Conservation (phyloP, 1,140 invertebrate genomes). For the Chymomyza costata region DNA sequence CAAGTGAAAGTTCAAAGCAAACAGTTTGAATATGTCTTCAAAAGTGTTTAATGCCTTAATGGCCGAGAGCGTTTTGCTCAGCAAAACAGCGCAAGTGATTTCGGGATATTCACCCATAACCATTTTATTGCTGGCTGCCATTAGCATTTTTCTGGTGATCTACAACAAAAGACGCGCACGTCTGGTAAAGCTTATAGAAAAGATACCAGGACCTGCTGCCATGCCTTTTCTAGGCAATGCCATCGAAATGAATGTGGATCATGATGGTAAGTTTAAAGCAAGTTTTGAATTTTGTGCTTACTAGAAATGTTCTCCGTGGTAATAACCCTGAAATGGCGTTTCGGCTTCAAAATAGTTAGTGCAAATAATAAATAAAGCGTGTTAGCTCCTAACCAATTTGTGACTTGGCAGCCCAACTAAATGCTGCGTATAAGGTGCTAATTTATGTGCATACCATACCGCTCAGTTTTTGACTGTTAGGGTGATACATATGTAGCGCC, state of each 20-base stretch:
- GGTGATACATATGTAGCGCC: too few species aligned
- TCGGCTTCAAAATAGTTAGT: slow-evolving; percentile 12
- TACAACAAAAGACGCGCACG: slow-evolving; percentile 75
- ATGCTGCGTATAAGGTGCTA: slow-evolving; percentile 53
- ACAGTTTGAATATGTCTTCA: slow-evolving; percentile 65
- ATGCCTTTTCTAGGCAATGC: slow-evolving; percentile 79
- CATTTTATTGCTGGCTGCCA: slow-evolving; percentile 49
- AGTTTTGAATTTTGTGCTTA: background rate
- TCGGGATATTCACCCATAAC: slow-evolving; percentile 65
- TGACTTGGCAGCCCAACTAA: too few species aligned
- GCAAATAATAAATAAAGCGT: slow-evolving; percentile 19
- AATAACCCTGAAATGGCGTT: slow-evolving; percentile 48
- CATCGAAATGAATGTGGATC: slow-evolving; percentile 77
- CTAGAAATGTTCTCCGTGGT: slow-evolving; percentile 29
- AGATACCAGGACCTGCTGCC: slow-evolving; percentile 78
- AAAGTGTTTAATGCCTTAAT: slow-evolving; percentile 61
- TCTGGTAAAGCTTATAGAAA: slow-evolving; percentile 75
- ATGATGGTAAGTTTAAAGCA: slow-evolving; percentile 73
- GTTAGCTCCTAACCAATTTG: too few species aligned
- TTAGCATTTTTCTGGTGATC: slow-evolving; percentile 55
- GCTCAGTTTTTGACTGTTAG: too few species aligned
- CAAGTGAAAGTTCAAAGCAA: slow-evolving; percentile 12
- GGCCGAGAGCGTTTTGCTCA: slow-evolving; percentile 65
- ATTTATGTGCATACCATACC: slow-evolving; percentile 33
- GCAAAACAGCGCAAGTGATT: slow-evolving; percentile 54